Percentiles rank a stretch among this genome's conserved stretches.
Conservation (phyloP, 2,797 vertebrate genomes). For the Acipenser oxyrinchus region DNA sequence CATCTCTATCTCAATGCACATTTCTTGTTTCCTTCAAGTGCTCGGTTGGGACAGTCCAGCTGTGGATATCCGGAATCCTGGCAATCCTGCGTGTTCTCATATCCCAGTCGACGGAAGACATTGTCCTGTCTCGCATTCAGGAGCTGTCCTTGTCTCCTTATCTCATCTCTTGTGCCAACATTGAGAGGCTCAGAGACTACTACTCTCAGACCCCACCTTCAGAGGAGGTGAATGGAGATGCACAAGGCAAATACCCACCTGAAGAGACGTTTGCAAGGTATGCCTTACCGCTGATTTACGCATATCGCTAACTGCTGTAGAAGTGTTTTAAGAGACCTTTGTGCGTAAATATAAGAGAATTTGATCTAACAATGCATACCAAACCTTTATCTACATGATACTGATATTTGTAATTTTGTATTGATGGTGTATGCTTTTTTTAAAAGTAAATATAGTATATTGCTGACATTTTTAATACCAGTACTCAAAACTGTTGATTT, state of each 20-base stretch:
- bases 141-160: slow-evolving; percentile 85
- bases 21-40: slow-evolving; percentile 7
- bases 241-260: slow-evolving; percentile 56
- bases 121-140: slow-evolving; percentile 87
- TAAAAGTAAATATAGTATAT: no score
- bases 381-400: no score
- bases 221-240: slow-evolving; percentile 55
- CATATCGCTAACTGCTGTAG: neutral
- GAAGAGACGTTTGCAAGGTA: slow-evolving; percentile 93
- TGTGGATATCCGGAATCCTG: slow-evolving; percentile 93
- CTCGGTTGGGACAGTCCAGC: slow-evolving; percentile 81
- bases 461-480: no score
- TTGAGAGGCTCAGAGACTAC: slow-evolving; percentile 61
- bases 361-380: no score
- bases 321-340: neutral
- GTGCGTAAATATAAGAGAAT: no score
- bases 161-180: slow-evolving; percentile 74
- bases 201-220: neutral
- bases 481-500: no score
- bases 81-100: slow-evolving; percentile 87
- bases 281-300: neutral
- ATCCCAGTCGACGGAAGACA: slow-evolving; percentile 97
- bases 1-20: neutral
- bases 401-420: no score
- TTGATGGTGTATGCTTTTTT: no score